Evolutionary conservation across 2,888 invertebrate species (phyloP).

Genomic region (Clistopyga incitator): DNA sequence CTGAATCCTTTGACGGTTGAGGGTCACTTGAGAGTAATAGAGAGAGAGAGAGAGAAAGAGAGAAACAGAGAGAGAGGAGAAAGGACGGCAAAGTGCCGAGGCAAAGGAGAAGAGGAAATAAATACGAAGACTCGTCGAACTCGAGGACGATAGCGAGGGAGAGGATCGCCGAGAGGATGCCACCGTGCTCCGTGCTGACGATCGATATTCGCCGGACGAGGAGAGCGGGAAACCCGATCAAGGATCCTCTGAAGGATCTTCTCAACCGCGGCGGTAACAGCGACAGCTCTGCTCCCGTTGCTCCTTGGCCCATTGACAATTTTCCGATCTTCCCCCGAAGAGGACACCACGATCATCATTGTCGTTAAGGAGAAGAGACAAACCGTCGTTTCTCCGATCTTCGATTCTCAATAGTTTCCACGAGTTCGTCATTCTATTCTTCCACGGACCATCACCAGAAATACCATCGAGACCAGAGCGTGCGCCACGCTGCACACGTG

Average conservation of each 20-base stretch:
- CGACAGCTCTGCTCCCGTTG: slow-evolving; percentile 40
- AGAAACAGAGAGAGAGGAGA: background rate
- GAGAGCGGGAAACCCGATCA: slow-evolving; percentile 53
- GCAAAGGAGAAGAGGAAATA: slow-evolving; percentile 5
- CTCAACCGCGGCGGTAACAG: slow-evolving; percentile 36
- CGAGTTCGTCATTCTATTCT: slow-evolving; percentile 22
- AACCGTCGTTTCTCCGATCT: slow-evolving; percentile 27
- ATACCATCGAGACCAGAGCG: background rate
- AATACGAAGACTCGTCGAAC: slow-evolving; percentile 30
- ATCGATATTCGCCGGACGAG: slow-evolving; percentile 57
- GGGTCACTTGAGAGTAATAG: slow-evolving; percentile 17
- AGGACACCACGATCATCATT: slow-evolving; percentile 48
- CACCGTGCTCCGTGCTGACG: slow-evolving; percentile 49
- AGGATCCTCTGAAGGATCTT: slow-evolving; percentile 60
- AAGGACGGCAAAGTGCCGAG: slow-evolving; percentile 26
- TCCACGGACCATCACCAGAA: slow-evolving; percentile 33
- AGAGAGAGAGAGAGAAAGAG: background rate
- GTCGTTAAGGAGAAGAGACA: slow-evolving; percentile 52
- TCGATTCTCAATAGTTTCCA: slow-evolving; percentile 37
- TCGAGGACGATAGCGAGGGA: slow-evolving; percentile 14
- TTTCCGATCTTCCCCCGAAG: slow-evolving; percentile 35
- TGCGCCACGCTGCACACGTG: slow-evolving; percentile 25
- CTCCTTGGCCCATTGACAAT: slow-evolving; percentile 21
- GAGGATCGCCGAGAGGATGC: slow-evolving; percentile 57
- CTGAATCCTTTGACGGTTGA: slow-evolving; percentile 21